phyloP scores from a whole-genome alignment of 2,888 invertebrate species.

The Nowickia ferox region DNA sequence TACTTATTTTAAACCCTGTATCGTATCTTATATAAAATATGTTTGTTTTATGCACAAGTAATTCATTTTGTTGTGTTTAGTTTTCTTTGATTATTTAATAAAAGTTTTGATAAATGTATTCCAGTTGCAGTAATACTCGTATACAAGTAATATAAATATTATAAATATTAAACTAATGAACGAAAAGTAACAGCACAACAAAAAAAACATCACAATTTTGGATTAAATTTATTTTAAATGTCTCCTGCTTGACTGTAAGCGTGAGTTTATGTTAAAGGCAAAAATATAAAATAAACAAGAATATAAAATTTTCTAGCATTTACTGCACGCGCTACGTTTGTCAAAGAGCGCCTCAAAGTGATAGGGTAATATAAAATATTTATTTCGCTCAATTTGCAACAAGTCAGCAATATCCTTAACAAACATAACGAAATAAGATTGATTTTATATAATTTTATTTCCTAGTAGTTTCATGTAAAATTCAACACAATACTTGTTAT shows the following conservation, averaged over 20 bases:
- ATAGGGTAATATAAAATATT: neutral
- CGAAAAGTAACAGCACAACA: neutral
- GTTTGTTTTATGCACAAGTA: neutral
- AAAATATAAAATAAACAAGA: neutral
- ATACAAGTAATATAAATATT: neutral
- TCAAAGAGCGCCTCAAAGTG: neutral
- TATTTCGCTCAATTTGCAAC: too few relatives aligned
- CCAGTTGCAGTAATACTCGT: constrained; percentile 25
- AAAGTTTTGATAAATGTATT: constrained; percentile 40
- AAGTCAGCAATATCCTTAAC: too few relatives aligned
- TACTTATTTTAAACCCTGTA: neutral
- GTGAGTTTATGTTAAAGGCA: neutral
- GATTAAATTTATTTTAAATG: constrained; percentile 7
- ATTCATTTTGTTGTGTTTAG: neutral
- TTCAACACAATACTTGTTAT: too few relatives aligned
- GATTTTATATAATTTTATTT: too few relatives aligned
- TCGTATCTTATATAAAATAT: neutral
- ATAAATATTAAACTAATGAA: constrained; percentile 11
- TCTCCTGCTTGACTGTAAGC: neutral
- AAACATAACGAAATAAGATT: too few relatives aligned
- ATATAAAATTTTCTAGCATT: neutral
- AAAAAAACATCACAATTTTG: constrained; percentile 16
- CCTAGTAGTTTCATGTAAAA: too few relatives aligned
- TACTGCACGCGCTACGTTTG: neutral
- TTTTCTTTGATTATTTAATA: constrained; percentile 28